Percentiles rank a stretch among this genome's conserved stretches.
phyloP scores from a whole-genome alignment of 2,113 vertebrate species.

The Acrocephalus kingi region DNA sequence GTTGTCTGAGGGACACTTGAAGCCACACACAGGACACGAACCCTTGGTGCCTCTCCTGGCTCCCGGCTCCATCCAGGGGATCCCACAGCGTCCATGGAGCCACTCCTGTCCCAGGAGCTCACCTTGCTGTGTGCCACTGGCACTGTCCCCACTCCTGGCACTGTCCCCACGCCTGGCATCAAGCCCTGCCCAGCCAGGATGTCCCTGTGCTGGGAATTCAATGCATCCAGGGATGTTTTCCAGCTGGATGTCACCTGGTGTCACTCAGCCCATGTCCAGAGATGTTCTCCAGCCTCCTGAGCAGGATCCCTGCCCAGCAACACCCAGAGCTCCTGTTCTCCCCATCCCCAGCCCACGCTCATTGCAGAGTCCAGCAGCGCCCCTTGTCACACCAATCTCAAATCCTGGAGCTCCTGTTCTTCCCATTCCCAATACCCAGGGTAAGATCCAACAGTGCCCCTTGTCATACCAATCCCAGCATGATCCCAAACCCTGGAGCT shows the following conservation, averaged over 20 bases:
- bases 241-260: not conserved
- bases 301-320: not conserved
- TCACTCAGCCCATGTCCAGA: not conserved
- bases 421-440: not conserved
- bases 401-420: not conserved
- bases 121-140: not conserved
- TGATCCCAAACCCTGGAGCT: not conserved
- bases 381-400: not conserved
- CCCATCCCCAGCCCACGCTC: too few species aligned
- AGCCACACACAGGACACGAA: not conserved
- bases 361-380: too few species aligned
- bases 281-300: not conserved
- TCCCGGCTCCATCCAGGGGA: not conserved
- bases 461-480: too few species aligned
- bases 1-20: not conserved
- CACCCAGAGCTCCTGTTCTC: not conserved
- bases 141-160: not conserved
- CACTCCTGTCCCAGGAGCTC: not conserved
- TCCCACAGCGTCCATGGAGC: not conserved
- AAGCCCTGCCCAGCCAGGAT: not conserved
- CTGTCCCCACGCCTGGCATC: not conserved
- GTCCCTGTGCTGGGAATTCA: not conserved
- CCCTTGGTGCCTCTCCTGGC: not conserved
- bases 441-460: too few species aligned
- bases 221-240: not conserved